Evolutionary conservation across 2,113 vertebrate species (phyloP).

Genomic region (Emydocephalus ijimae): DNA sequence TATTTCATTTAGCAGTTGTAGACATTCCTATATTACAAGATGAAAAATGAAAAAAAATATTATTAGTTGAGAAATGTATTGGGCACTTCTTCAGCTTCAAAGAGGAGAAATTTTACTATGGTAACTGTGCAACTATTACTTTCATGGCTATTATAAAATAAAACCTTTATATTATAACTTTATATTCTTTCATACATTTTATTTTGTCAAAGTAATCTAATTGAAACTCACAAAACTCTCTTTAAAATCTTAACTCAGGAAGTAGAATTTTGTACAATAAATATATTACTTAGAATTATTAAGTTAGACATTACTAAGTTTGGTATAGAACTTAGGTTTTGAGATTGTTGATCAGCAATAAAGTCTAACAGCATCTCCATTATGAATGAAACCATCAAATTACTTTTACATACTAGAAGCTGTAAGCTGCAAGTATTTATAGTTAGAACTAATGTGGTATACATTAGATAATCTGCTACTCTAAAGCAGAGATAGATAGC

Average conservation of each 20-base stretch:
- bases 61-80: not conserved
- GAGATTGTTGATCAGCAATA: not conserved
- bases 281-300: not conserved
- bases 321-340: not conserved
- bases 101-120: not conserved
- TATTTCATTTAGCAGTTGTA: conserved; percentile 32
- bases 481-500: conserved; percentile 39
- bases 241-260: not conserved
- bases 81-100: not conserved
- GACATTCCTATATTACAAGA: not conserved
- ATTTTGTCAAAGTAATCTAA: not conserved
- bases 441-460: conserved; percentile 51
- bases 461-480: conserved; percentile 48
- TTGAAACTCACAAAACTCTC: not conserved
- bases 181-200: not conserved
- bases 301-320: not conserved
- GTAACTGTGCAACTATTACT: not conserved
- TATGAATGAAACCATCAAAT: not conserved
- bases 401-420: not conserved
- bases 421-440: conserved; percentile 39
- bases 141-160: not conserved
- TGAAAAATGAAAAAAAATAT: not conserved
- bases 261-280: not conserved
- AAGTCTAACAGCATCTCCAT: not conserved
- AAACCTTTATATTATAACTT: not conserved